Evolutionary conservation across 2,888 invertebrate species (phyloP), one percentile per base, ranked within the genome.

Genomic region (Zeuzera pyrina): DNA sequence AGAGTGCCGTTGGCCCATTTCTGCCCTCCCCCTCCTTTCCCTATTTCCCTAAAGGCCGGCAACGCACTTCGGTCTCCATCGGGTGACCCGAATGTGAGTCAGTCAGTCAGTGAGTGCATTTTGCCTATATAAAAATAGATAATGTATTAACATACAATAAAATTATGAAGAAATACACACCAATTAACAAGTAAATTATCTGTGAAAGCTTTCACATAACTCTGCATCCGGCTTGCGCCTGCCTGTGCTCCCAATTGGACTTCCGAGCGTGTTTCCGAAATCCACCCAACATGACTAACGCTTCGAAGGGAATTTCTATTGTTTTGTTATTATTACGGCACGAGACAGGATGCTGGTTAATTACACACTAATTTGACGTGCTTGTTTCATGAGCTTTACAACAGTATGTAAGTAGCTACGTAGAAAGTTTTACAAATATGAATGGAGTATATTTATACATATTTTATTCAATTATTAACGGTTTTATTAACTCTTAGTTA

Each of bases 201-300:
- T n/a, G 47, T 52, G 57, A 68, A 68, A 62, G 65, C 76, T 79
- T 77, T 73, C 70, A 77, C 71, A 70, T 63, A 54, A 60, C 58
- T 61, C 60, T 60, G 63, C 78, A 69, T 79, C 81, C 81, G 79
- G 76, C 57, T 56, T 54, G 57, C 54, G 60, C 61, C 39, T 62
- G 60, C 63, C 39, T 62, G 60, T 63, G 79, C 65, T 66, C 81
- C 70, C 79, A 83, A 81, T 83, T 81, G 81, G 60, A 83, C 81
- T 83, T 83, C 83, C 83, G 78, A 81, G 60, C 56, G 59, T 57
- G 63, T 68, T 78, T 81, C 81, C 79, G 78, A 83, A 77, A 76
- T 73, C 71, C 62, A 57, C 61, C 60, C 63, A 55, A 51, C 64
- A 55, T 47, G 49, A 49, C 41, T 44, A 40, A 41, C 41, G 47